These are phyloP conservation scores for Morelia viridis DNA, from an alignment of 2,797 vertebrate genomes.

Conservation along the genomic window DNA sequence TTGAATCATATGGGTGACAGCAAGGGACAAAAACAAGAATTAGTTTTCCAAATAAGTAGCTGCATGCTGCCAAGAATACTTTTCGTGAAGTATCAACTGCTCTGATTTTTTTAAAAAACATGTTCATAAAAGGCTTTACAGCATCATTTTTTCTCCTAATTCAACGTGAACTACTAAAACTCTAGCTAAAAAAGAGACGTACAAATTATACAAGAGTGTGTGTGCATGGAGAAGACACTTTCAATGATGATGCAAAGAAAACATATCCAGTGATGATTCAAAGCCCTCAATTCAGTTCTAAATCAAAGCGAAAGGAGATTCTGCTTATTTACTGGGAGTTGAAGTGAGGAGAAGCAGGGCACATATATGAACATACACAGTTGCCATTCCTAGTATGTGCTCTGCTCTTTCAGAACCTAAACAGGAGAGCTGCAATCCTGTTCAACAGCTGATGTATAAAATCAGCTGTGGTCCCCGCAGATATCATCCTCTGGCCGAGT, in stretches of 20 bases:
- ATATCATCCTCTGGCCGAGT: neutral
- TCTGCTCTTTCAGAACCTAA: neutral
- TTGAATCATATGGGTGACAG: neutral
- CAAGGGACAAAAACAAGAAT: neutral
- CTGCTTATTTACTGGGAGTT: neutral
- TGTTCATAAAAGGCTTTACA: neutral
- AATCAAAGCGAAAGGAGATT: neutral
- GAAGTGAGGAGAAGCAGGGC: slow-evolving; percentile 5
- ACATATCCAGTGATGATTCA: accelerated
- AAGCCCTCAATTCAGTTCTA: slow-evolving; percentile 34
- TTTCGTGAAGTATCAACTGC: neutral
- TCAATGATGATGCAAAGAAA: neutral
- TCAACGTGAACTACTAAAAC: neutral
- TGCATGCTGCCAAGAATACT: neutral
- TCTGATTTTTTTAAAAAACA: neutral
- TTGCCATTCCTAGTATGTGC: accelerated
- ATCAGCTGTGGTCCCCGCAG: accelerated
- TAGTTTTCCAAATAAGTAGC: neutral
- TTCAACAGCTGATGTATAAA: neutral
- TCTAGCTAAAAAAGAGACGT: slow-evolving; percentile 10
- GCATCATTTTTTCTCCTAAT: slow-evolving; percentile 19
- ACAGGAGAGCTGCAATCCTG: accelerated
- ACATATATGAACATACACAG: neutral
- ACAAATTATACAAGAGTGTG: too few species aligned
- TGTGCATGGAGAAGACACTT: too few species aligned